These are phyloP conservation scores for Pollenia amentaria DNA, from an alignment of 2,888 invertebrate species.

Conservation along the genomic window DNA sequence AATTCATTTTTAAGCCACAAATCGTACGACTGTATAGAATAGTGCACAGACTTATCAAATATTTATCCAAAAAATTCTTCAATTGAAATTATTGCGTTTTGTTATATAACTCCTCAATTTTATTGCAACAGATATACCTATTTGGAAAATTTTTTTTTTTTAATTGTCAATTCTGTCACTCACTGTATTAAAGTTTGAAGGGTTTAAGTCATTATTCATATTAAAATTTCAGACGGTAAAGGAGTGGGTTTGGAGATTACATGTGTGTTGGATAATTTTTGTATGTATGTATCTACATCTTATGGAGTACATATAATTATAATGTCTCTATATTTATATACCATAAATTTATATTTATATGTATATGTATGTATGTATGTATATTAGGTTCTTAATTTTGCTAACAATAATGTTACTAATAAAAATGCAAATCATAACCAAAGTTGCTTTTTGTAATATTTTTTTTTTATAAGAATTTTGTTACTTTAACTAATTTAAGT, in stretches of 20 bases:
- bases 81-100: too few species aligned
- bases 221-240: background rate
- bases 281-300: conserved; percentile 58
- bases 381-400: conserved; percentile 62
- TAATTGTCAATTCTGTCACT: conserved; percentile 6
- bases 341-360: background rate
- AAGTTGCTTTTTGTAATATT: conserved; percentile 9
- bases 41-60: too few species aligned
- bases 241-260: background rate
- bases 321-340: conserved; percentile 11
- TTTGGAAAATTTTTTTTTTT: too few species aligned
- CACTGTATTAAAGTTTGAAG: conserved; percentile 21
- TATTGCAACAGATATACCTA: too few species aligned
- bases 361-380: conserved; percentile 18
- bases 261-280: conserved; percentile 36
- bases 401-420: conserved; percentile 68
- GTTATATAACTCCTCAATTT: too few species aligned
- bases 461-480: conserved; percentile 26
- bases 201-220: background rate
- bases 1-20: too few species aligned
- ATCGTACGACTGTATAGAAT: too few species aligned
- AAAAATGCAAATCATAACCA: conserved; percentile 72
- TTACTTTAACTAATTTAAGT: conserved; percentile 29
- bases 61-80: too few species aligned
- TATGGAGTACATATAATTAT: conserved; percentile 4